phyloP scores from a whole-genome alignment of 2,797 vertebrate genomes.

The Dipus sagitta region DNA sequence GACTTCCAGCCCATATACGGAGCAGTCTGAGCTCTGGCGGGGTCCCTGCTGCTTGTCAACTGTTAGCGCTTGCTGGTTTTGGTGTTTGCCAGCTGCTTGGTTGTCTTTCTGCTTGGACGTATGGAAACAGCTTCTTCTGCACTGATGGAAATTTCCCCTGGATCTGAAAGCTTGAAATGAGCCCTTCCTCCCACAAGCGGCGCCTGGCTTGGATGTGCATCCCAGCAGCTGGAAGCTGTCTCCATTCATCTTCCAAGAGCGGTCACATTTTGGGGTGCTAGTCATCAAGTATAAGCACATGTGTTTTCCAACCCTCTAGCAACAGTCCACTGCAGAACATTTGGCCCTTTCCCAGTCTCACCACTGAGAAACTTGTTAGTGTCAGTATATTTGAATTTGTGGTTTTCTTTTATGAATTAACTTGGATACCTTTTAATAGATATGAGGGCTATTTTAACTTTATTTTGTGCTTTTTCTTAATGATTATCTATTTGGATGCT shows the following conservation, averaged over 20 bases:
- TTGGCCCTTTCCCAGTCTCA: not conserved
- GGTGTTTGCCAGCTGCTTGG: too few species aligned
- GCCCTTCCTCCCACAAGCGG: too few species aligned
- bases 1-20: too few species aligned
- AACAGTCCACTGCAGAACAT: not conserved
- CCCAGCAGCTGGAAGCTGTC: too few species aligned
- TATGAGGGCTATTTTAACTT: not conserved
- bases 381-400: not conserved
- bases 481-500: not conserved
- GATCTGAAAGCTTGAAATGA: too few species aligned
- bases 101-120: too few species aligned
- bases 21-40: too few species aligned
- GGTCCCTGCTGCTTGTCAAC: too few species aligned
- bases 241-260: not conserved
- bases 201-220: too few species aligned
- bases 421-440: slow-evolving; percentile 1
- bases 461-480: not conserved
- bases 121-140: too few species aligned
- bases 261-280: not conserved
- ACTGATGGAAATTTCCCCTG: too few species aligned
- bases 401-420: slow-evolving; percentile 8
- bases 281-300: not conserved
- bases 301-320: not conserved
- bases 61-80: too few species aligned
- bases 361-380: not conserved